Conservation (phyloP, 2,113 vertebrate genomes). For the Tragelaphus scriptus region DNA sequence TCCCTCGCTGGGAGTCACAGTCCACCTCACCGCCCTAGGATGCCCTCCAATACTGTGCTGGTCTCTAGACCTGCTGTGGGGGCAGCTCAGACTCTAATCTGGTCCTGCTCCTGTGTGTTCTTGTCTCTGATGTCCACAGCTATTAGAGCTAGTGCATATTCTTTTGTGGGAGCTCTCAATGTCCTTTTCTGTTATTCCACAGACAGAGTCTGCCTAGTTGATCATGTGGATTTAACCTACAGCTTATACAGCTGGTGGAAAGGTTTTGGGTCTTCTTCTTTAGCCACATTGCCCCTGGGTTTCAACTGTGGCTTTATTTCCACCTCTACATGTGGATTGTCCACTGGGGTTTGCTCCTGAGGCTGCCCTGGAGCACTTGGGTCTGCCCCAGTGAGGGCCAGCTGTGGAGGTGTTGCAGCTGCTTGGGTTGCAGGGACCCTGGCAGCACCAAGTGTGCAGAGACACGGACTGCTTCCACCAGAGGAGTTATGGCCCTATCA, state of each 20-base stretch:
- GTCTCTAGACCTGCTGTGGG: not conserved
- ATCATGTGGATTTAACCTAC: not conserved
- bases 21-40: not conserved
- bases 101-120: not conserved
- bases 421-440: not conserved
- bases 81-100: not conserved
- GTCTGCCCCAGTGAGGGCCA: not conserved
- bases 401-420: not conserved
- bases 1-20: not conserved
- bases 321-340: not conserved
- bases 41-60: not conserved
- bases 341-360: not conserved
- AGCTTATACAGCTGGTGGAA: not conserved
- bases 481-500: not conserved
- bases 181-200: not conserved
- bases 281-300: not conserved
- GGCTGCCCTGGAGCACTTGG: not conserved
- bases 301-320: not conserved
- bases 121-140: not conserved
- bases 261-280: not conserved
- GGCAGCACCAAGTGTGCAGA: not conserved
- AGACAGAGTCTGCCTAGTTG: not conserved
- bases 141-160: not conserved
- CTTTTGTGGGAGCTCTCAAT: not conserved
- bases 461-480: rapidly evolving